These are phyloP conservation scores for Lycorma delicatula DNA, from an alignment of 1,140 invertebrate species.

Conservation along the genomic window DNA sequence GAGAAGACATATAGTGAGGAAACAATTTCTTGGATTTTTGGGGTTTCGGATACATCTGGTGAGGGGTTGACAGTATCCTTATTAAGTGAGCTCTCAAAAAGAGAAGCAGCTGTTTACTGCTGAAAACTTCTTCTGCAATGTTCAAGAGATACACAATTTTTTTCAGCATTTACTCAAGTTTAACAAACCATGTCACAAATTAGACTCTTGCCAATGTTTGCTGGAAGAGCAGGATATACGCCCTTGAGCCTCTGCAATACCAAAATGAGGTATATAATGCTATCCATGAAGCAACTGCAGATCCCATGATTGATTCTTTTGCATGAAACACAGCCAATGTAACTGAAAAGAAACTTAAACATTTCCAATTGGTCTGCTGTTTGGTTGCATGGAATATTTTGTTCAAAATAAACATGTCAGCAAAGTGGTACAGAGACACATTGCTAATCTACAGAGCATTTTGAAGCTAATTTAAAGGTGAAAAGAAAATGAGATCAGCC, in stretches of 20 bases:
- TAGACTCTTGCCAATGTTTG: not conserved
- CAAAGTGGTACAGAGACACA: not conserved
- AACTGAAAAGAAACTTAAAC: not conserved
- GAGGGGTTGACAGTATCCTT: no score
- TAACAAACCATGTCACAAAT: not conserved
- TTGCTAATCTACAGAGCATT: not conserved
- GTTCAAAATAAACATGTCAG: not conserved
- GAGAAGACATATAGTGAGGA: no score
- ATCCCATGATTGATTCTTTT: not conserved
- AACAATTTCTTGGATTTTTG: no score
- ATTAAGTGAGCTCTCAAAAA: no score
- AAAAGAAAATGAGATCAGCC: not conserved
- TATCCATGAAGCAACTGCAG: not conserved
- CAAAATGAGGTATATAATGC: not conserved
- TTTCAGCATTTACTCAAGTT: not conserved
- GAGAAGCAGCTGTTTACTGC: not conserved
- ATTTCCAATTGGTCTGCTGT: not conserved
- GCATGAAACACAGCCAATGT: not conserved
- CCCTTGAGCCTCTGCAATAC: constrained; percentile 4
- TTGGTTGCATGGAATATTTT: not conserved
- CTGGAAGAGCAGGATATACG: constrained; percentile 9
- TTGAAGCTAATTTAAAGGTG: not conserved
- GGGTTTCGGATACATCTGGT: no score
- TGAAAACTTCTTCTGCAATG: not conserved
- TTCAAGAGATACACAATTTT: not conserved